Evolutionary conservation across 2,888 invertebrate species (phyloP).

Genomic region (Eristalinus aeneus): DNA sequence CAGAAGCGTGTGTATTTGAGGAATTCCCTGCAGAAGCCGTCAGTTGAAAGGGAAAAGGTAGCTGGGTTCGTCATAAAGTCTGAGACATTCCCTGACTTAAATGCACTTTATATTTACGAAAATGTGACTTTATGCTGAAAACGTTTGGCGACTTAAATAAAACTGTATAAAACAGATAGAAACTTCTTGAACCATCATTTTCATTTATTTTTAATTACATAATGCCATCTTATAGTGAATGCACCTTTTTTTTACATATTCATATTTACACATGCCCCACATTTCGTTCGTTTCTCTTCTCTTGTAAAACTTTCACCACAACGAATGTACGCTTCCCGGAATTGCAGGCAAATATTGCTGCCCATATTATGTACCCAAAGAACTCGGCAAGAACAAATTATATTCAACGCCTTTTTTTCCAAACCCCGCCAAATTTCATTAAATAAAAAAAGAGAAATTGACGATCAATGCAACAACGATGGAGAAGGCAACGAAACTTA

Average conservation of each 20-base stretch:
- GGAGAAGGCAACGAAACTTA: background rate
- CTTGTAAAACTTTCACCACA: slow-evolving; percentile 25
- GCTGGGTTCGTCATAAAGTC: background rate
- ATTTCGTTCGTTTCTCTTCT: background rate
- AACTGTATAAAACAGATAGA: background rate
- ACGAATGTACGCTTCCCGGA: background rate
- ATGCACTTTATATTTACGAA: too few relatives aligned
- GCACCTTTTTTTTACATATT: background rate
- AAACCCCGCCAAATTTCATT: background rate
- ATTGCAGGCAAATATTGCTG: background rate
- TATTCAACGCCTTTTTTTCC: background rate
- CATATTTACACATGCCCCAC: background rate
- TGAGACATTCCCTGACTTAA: too few relatives aligned
- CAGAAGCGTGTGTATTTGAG: background rate
- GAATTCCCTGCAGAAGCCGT: background rate
- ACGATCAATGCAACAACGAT: background rate
- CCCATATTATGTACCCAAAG: background rate
- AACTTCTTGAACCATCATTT: background rate
- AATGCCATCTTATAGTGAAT: background rate
- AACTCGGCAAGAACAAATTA: background rate
- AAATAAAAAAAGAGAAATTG: background rate
- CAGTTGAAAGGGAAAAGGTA: background rate
- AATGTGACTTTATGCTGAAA: too few relatives aligned
- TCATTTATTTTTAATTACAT: background rate
- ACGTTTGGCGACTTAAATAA: background rate